Evolutionary conservation across 2,797 vertebrate genomes (phyloP).

Genomic region (Ctenopoma multispine): DNA sequence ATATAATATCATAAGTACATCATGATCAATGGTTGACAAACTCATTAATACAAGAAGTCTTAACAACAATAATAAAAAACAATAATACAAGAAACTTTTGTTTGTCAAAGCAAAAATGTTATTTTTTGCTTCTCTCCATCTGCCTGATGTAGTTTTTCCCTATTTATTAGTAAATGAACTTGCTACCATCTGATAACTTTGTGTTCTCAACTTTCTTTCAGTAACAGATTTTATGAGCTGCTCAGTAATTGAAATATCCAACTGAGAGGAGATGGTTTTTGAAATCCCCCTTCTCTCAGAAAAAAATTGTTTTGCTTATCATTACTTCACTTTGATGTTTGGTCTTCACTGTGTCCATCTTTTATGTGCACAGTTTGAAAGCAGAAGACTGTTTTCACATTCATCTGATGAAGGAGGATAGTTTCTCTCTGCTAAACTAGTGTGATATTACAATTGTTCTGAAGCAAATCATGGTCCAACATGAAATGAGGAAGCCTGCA

Average conservation of each 20-base stretch:
- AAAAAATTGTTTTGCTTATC: constrained; percentile 3
- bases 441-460: neutral
- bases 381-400: neutral
- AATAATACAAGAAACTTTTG: neutral
- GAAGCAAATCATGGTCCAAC: neutral
- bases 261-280: neutral
- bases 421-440: neutral
- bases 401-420: neutral
- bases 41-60: neutral
- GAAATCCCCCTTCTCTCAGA: neutral
- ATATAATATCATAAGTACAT: neutral
- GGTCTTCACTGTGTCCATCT: neutral
- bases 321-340: neutral
- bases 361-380: neutral
- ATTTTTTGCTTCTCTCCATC: neutral
- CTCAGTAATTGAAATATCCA: neutral
- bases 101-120: neutral
- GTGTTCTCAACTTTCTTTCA: neutral
- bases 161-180: neutral
- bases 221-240: neutral
- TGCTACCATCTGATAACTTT: neutral
- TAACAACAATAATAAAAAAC: too few relatives aligned
- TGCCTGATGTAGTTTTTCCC: neutral
- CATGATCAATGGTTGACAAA: too few relatives aligned
- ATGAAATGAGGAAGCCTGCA: too few relatives aligned